phyloP scores from a whole-genome alignment of 2,888 invertebrate genomes.

The Aricia artaxerxes region DNA sequence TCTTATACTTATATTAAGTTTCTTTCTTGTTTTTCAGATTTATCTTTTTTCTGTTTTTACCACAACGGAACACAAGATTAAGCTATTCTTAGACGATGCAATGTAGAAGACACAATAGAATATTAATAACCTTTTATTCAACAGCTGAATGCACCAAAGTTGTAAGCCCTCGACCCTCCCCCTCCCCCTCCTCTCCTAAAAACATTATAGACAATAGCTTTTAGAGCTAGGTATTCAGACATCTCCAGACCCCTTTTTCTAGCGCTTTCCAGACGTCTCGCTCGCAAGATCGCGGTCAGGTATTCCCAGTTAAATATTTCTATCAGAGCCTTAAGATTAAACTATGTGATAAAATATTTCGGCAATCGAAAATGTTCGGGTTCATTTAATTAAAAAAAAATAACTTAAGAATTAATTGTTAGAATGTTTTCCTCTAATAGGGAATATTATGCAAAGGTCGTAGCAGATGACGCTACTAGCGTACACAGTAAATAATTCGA shows the following conservation, averaged over 20 bases:
- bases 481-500: too few species aligned
- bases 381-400: too few species aligned
- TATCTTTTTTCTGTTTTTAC: not conserved
- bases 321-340: not conserved
- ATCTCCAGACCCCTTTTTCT: slow-evolving; percentile 1
- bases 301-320: not conserved
- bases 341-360: not conserved
- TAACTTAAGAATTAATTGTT: too few species aligned
- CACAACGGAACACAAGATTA: not conserved
- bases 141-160: slow-evolving; percentile 1
- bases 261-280: slow-evolving; percentile 1
- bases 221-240: not conserved
- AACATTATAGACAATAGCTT: not conserved
- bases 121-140: slow-evolving; percentile 13
- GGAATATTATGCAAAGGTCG: too few species aligned
- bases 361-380: too few species aligned
- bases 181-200: not conserved
- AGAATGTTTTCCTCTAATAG: too few species aligned
- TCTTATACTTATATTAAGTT: too few species aligned
- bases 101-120: slow-evolving; percentile 6
- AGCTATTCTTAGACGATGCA: slow-evolving; percentile 1
- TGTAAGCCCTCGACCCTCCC: not conserved
- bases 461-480: too few species aligned
- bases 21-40: not conserved
- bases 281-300: not conserved